phyloP scores from a whole-genome alignment of 2,797 vertebrate species.

The Thalassophryne amazonica region DNA sequence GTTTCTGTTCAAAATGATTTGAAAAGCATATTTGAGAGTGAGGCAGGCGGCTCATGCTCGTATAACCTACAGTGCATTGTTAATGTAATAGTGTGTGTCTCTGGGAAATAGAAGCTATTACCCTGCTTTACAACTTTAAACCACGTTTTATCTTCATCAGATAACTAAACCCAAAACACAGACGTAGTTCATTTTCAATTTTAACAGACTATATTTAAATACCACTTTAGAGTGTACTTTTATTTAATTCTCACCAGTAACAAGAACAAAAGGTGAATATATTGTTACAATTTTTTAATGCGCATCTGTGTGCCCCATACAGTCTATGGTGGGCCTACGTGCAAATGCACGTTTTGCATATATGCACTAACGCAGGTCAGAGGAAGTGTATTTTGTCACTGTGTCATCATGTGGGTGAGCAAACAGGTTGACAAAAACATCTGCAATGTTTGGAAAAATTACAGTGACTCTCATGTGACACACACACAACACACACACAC shows the following conservation, averaged over 20 bases:
- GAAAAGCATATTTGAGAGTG: too few species aligned
- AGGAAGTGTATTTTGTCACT: slow-evolving; percentile 27
- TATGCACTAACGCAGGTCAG: slow-evolving; percentile 3
- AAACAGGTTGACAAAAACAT: slow-evolving; percentile 13
- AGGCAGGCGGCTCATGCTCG: too few species aligned
- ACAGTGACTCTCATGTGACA: not conserved
- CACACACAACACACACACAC: not conserved
- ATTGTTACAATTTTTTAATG: not conserved
- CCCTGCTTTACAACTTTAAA: too few species aligned
- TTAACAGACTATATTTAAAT: not conserved
- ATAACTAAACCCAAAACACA: not conserved
- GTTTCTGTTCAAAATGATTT: too few species aligned
- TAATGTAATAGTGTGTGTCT: too few species aligned
- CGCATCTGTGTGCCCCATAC: not conserved
- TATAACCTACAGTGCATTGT: too few species aligned
- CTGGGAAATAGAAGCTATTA: too few species aligned
- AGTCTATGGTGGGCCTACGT: too few species aligned
- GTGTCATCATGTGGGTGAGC: slow-evolving; percentile 7
- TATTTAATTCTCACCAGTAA: too few species aligned
- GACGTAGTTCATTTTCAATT: slow-evolving; percentile 16
- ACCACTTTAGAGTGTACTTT: not conserved
- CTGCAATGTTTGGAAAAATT: not conserved
- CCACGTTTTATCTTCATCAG: not conserved
- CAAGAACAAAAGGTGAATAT: not conserved
- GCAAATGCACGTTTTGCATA: not conserved